A percentile compares a stretch with the other conserved stretches of the same genome.
Evolutionary conservation across 2,113 vertebrate genomes (phyloP).

Genomic region (Arvicanthis niloticus): DNA sequence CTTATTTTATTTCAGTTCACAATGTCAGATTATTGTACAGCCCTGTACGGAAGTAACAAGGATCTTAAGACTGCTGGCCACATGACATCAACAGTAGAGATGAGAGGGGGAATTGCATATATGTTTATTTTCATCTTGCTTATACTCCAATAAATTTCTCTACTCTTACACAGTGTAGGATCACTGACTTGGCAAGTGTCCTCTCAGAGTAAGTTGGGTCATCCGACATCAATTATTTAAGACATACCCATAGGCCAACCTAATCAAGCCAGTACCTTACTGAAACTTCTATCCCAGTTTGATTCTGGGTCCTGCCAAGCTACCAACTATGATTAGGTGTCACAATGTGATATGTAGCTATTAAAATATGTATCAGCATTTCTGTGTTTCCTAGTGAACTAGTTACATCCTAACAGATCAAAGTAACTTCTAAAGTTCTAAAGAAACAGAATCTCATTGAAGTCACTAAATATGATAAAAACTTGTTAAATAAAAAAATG

Average conservation of each 20-base stretch:
- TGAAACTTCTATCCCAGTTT: not conserved
- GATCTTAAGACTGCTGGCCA: not conserved
- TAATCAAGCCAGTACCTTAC: not conserved
- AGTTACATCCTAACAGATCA: constrained; percentile 2
- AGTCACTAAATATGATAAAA: not conserved
- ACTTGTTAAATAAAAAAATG: not conserved
- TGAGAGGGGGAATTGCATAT: no score
- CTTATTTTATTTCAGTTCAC: not conserved
- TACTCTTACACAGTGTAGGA: not conserved
- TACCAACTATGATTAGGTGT: not conserved
- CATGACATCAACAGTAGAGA: not conserved
- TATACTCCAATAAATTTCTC: not conserved
- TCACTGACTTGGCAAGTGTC: not conserved
- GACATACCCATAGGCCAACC: not conserved
- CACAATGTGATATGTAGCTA: not conserved
- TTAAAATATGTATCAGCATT: not conserved
- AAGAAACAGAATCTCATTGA: constrained; percentile 40
- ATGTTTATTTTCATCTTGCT: not conserved
- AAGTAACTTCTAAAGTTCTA: constrained; percentile 47
- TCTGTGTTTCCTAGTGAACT: not conserved
- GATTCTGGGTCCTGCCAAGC: not conserved
- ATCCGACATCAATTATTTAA: not conserved
- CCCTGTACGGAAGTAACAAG: not conserved
- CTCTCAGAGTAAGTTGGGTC: not conserved
- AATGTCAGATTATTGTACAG: not conserved